A percentile compares a stretch with the other conserved stretches of the same genome.
Evolutionary conservation across 2,888 invertebrate species (phyloP).

Genomic region (Caenorhabditis wallacei): DNA sequence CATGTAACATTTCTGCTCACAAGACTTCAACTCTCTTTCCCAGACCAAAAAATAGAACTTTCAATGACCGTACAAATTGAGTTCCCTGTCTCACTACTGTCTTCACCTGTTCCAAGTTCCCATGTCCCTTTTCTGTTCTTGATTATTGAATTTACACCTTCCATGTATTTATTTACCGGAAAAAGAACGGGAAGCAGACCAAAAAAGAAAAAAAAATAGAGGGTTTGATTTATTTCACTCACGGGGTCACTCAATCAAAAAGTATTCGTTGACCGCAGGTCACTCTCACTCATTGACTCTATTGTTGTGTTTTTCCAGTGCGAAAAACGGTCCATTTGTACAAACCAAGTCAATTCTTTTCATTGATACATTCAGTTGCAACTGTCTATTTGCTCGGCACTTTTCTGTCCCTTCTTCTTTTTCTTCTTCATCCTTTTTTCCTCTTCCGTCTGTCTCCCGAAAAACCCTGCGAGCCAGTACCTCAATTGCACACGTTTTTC

Average conservation of each 20-base stretch:
- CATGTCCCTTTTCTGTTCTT: neutral
- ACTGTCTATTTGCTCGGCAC: conserved; percentile 61
- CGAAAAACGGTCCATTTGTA: conserved; percentile 57
- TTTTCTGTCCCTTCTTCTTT: conserved; percentile 30
- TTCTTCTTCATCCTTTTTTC: conserved; percentile 12
- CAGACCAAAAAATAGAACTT: too few relatives aligned
- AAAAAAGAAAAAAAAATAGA: conserved; percentile 2
- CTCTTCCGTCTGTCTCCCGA: conserved; percentile 23
- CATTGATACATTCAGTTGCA: conserved; percentile 56
- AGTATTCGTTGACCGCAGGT: conserved; percentile 57
- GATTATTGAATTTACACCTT: neutral
- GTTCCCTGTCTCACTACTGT: too few relatives aligned
- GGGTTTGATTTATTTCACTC: conserved; percentile 26
- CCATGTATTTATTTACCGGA: conserved; percentile 15
- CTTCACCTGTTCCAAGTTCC: too few relatives aligned
- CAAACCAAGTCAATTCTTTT: conserved; percentile 16
- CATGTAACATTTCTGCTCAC: too few relatives aligned
- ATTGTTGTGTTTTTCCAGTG: conserved; percentile 43
- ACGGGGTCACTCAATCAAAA: conserved; percentile 48
- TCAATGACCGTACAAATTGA: too few relatives aligned
- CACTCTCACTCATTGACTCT: conserved; percentile 31
- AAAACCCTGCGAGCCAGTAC: conserved; percentile 28
- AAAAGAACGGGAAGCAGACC: conserved; percentile 4
- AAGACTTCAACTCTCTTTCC: too few relatives aligned
- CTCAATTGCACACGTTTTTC: conserved; percentile 45